Conservation (phyloP, 2,888 invertebrate species). For the Lithophane ornitopus region DNA sequence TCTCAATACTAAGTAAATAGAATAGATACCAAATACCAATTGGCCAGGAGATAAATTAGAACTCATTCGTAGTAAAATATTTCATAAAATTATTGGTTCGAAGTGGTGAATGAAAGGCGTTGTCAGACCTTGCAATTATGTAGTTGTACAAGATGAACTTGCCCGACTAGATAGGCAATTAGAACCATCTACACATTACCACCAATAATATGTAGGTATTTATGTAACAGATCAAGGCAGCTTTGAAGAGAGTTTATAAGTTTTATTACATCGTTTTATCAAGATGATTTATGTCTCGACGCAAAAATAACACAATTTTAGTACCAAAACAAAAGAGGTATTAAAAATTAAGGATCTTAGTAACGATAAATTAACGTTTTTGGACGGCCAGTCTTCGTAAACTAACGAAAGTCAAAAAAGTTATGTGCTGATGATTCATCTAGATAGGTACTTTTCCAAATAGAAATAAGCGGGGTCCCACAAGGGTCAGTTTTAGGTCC, state of each 20-base stretch:
- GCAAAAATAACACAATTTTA: not conserved
- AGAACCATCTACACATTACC: not conserved
- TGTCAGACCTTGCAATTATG: constrained; percentile 45
- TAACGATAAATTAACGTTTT: not conserved
- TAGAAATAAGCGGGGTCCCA: not conserved
- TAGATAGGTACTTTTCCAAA: not conserved
- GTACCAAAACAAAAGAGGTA: not conserved
- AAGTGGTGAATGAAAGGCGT: constrained; percentile 49
- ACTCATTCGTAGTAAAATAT: constrained; percentile 4
- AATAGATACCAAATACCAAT: not conserved
- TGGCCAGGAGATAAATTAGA: constrained; percentile 12
- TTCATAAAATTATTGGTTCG: constrained; percentile 31
- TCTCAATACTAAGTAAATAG: not conserved
- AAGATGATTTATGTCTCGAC: constrained; percentile 20
- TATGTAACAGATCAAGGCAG: constrained; percentile 27
- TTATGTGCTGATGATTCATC: not conserved
- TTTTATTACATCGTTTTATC: not conserved
- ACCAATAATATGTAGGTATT: constrained; percentile 7
- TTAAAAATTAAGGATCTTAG: not conserved
- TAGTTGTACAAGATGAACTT: constrained; percentile 58
- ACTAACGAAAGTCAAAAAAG: no score
- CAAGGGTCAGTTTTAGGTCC: not conserved
- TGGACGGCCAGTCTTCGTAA: not conserved
- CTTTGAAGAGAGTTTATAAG: not conserved
- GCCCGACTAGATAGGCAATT: constrained; percentile 11